phyloP scores from a whole-genome alignment of 2,888 invertebrate species.

The Trichopoda pennipes region DNA sequence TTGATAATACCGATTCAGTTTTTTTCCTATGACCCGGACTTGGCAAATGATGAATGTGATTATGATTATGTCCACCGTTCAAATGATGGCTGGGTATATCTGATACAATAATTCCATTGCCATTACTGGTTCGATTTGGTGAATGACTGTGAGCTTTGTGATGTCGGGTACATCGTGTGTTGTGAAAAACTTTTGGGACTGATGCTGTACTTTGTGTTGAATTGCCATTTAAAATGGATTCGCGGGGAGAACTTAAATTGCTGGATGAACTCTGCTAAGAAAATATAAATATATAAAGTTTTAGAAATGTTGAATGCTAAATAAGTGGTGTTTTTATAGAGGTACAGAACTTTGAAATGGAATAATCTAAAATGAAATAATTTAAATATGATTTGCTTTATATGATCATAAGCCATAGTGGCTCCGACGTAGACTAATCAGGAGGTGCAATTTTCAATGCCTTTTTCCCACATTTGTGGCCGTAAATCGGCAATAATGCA shows the following conservation, averaged over 20 bases:
- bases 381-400: no score
- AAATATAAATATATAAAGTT: background rate
- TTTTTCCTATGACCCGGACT: constrained; percentile 75
- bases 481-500: no score
- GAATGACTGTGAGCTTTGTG: constrained; percentile 76
- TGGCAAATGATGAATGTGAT: constrained; percentile 71
- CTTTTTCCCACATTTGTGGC: no score
- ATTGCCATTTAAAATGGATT: constrained; percentile 60
- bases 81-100: constrained; percentile 54
- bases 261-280: constrained; percentile 70
- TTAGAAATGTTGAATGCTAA: background rate
- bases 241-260: constrained; percentile 70
- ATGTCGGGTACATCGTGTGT: constrained; percentile 79
- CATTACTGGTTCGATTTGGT: constrained; percentile 69
- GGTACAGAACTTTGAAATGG: no score
- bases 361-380: no score
- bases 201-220: constrained; percentile 69
- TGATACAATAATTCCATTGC: constrained; percentile 47
- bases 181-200: constrained; percentile 78
- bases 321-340: no score
- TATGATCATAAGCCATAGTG: no score
- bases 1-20: constrained; percentile 91
- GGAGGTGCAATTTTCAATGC: no score
- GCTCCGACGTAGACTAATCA: no score
- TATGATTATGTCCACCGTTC: constrained; percentile 57